A percentile compares a stretch with the other conserved stretches of the same genome.
phyloP scores from a whole-genome alignment of 1,140 invertebrate genomes.

The fruit fly (Drosophila melanogaster) region DNA sequence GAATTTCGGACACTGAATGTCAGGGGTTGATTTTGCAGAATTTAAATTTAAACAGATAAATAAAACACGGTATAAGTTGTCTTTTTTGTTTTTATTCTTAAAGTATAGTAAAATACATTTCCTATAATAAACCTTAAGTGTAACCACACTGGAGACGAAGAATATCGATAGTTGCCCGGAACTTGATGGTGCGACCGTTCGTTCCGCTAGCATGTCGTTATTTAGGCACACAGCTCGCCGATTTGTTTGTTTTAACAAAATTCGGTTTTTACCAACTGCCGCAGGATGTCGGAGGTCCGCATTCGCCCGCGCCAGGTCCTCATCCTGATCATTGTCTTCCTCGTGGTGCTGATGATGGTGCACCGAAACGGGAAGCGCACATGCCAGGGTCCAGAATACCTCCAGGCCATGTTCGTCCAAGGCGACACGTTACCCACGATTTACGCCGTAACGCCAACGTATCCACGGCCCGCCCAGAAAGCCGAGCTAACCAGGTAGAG shows the following conservation, averaged over 20 bases:
- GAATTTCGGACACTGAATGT: too few species aligned
- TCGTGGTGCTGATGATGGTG: slow-evolving; percentile 69
- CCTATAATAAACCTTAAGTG: not conserved
- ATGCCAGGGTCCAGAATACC: slow-evolving; percentile 69
- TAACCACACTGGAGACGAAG: not conserved
- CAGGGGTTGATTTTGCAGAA: too few species aligned
- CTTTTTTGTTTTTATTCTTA: too few species aligned
- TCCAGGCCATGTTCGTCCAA: slow-evolving; percentile 83
- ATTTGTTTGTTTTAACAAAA: slow-evolving; percentile 10
- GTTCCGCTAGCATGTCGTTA: not conserved
- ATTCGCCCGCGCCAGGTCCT: slow-evolving; percentile 80
- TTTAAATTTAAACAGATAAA: too few species aligned
- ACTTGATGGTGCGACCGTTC: not conserved
- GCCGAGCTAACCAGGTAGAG: slow-evolving; percentile 95
- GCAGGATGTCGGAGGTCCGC: slow-evolving; percentile 75
- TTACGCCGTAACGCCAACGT: slow-evolving; percentile 97
- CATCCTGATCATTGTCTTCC: slow-evolving; percentile 73
- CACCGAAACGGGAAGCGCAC: slow-evolving; percentile 74
- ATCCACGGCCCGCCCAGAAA: slow-evolving; percentile 95
- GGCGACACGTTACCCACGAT: slow-evolving; percentile 87
- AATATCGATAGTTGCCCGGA: not conserved
- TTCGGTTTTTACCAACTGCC: not conserved
- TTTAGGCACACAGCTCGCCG: not conserved
- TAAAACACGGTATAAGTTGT: too few species aligned
- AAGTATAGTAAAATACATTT: too few species aligned